Evolutionary conservation across 2,113 vertebrate species (phyloP), one percentile per base, ranked within the genome.

Genomic region (Puffinus mauretanicus): DNA sequence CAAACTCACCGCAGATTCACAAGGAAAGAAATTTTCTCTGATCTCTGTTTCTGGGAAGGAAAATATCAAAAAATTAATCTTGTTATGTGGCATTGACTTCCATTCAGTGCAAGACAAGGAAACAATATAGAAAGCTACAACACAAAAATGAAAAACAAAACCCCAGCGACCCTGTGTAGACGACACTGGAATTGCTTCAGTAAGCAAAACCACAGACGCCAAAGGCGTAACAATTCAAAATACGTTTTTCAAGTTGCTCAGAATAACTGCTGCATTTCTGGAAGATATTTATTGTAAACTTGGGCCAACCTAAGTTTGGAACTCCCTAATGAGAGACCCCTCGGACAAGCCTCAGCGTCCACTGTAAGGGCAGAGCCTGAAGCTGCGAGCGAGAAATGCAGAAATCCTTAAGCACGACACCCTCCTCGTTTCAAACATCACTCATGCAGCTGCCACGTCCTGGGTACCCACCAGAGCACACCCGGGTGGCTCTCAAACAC

Each of bases 331-430:
- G 20, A 62, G 9, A 55, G 22, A 36, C 6, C 36, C 40, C 25
- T 66, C 0, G 0, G 16, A 54, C 22, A 60, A 78, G n/a, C 42
- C 25, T 15, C 2, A 1, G 27, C 2, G 1, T 6, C 26, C 3
- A 0, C 32, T n/a, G 10, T 9, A 27, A 71, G 46, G 36, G 25
- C n/a, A 55, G 40, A 69, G 52, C 55, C 22, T 26, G 40, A 46
- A 65, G 49, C 42, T 27, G 47, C 0, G 0, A 16, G 40, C 0
- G 4, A 38, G 52, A 77, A 81, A 46, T 38, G 25, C 19, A 9
- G 38, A 34, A 15, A 52, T 82, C 52, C 49, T 29, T 9, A 32
- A 40, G 14, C 29, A 19, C 2, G 0, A 57, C n/a, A 30, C 20
- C 16, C 27, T 67, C 54, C 42, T 57, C 15, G 2, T 29, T 38